Percentiles rank a stretch among this genome's conserved stretches.
Evolutionary conservation across 2,888 invertebrate species (phyloP).

Genomic region (Chrysodeixis includens): DNA sequence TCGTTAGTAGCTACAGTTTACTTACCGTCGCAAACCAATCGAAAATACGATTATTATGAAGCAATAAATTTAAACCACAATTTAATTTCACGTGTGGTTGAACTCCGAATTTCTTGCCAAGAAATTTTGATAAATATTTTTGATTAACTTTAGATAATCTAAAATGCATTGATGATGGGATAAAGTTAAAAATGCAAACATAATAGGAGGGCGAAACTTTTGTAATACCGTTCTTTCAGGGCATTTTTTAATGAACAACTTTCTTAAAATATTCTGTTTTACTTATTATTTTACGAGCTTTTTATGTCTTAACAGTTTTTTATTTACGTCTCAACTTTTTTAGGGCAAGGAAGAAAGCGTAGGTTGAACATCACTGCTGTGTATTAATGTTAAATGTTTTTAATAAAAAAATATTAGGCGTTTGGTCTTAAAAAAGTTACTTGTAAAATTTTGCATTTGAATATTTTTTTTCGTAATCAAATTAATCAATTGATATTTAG

Average conservation of each 20-base stretch:
- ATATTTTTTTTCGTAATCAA: too few relatives aligned
- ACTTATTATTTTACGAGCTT: constrained; percentile 8
- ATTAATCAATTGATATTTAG: too few relatives aligned
- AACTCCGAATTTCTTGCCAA: constrained; percentile 52
- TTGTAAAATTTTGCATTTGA: neutral
- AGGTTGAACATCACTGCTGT: neutral
- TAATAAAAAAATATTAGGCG: neutral
- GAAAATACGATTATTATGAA: constrained; percentile 58
- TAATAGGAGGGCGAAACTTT: neutral
- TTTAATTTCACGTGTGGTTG: constrained; percentile 75
- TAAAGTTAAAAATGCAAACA: constrained; percentile 7
- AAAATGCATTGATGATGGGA: constrained; percentile 29
- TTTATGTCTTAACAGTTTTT: neutral
- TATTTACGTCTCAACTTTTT: neutral
- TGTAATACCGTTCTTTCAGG: neutral
- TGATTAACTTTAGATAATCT: constrained; percentile 33
- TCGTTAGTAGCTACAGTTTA: constrained; percentile 35
- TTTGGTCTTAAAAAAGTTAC: neutral
- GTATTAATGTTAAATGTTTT: neutral
- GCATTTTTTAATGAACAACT: constrained; percentile 7
- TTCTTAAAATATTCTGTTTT: constrained; percentile 2
- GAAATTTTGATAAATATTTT: constrained; percentile 51
- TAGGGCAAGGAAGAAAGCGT: neutral
- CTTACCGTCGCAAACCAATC: constrained; percentile 47
- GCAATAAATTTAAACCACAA: constrained; percentile 68